Evolutionary conservation across 2,888 invertebrate genomes (phyloP), one percentile per base, ranked within the genome.

Genomic region (Cheilosia vulpina): DNA sequence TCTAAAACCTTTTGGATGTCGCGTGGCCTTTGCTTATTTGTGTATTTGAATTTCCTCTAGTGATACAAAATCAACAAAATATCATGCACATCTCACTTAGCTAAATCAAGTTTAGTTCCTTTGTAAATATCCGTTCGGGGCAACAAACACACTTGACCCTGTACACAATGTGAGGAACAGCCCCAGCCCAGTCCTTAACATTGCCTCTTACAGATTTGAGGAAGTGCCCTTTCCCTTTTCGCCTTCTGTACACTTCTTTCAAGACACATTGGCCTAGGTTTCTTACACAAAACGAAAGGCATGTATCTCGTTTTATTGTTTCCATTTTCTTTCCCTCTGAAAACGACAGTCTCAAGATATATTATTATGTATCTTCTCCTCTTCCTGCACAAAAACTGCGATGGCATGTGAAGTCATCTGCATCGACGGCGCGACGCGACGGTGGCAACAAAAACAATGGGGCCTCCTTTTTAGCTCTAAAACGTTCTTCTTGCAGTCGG

Each of bases 281-380:
- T 13, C 19, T 24, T 53, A 47, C 15, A 58, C 45, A 17, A 15
- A 45, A 45, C 2, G 5, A 38, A 38, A 77, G 45, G 34, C 50
- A 50, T 65, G 50, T 38, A 65, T 65, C 34, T 73, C 43, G 34
- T n/a, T 57, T 63, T 43, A 52, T 65, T 11, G 58, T 52, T 75
- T 57, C 43, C 75, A 34, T 75, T 68, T 43, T 57, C 50, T 57
- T 69, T 69, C 21, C 43, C 24, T 55, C 50, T 63, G 53, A 50
- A 60, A 71, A 50, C 60, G 69, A 58, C 58, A 52, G 38, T 60
- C 57, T 57, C 45, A 31, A 34, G 21, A 66, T 66, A 65, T 55
- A 45, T 73, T n/a, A n/a, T 45, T 66, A 50, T 50, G 47, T 66
- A 58, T 66, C 58, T 50, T n/a, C 24, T 27, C 34, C 62, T 34